Conservation (phyloP, 2,888 invertebrate genomes). For the Minunthozetes semirufus region DNA sequence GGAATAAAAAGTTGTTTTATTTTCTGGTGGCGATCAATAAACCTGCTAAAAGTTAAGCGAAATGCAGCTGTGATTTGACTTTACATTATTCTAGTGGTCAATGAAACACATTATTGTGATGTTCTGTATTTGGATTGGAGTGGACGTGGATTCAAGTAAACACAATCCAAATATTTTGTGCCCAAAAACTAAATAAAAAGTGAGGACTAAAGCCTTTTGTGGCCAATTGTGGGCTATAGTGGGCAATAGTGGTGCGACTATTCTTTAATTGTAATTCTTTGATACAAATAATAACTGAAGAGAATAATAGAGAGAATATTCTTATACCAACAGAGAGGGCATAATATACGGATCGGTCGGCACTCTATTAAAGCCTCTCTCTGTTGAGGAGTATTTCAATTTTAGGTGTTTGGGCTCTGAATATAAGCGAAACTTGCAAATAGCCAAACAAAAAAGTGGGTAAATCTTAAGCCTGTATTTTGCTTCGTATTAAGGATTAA, state of each 20-base stretch:
- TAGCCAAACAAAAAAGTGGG: neutral
- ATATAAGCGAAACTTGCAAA: neutral
- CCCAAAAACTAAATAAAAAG: neutral
- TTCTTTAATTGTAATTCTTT: slow-evolving; percentile 12
- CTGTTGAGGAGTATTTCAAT: neutral
- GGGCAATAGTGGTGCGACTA: too few relatives aligned
- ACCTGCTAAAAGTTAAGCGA: neutral
- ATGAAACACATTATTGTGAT: slow-evolving; percentile 25
- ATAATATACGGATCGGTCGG: slow-evolving; percentile 14
- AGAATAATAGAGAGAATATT: neutral
- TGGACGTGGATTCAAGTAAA: neutral
- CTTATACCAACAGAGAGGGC: neutral
- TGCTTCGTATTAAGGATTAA: slow-evolving; percentile 11
- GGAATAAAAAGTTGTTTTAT: neutral
- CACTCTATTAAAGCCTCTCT: neutral
- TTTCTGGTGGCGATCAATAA: neutral
- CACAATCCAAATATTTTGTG: neutral
- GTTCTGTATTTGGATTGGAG: slow-evolving; percentile 7
- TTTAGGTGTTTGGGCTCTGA: neutral
- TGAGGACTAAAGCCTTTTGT: neutral
- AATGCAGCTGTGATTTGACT: slow-evolving; percentile 30
- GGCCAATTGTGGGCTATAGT: neutral
- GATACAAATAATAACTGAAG: slow-evolving; percentile 1
- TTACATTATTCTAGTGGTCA: neutral
- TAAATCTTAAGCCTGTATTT: neutral